phyloP scores from a whole-genome alignment of 2,888 invertebrate species.

The Nysson spinosus region DNA sequence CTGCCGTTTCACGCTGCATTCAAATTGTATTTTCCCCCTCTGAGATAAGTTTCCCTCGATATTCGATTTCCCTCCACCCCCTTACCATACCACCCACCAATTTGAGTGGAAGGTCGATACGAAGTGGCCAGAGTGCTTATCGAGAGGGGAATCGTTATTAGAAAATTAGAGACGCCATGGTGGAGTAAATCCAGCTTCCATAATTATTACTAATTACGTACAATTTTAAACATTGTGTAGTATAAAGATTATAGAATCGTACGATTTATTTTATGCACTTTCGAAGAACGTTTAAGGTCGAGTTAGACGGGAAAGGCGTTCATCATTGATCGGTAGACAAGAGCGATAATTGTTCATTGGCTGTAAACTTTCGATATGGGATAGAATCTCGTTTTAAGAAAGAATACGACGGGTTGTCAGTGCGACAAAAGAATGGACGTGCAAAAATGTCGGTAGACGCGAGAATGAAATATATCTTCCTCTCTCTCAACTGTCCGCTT shows the following conservation, averaged over 20 bases:
- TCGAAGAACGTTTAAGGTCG: background rate
- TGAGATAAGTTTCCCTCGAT: conserved; percentile 49
- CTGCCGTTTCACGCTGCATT: conserved; percentile 55
- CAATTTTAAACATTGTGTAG: no score
- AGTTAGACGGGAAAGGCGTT: background rate
- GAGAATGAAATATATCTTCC: conserved; percentile 26
- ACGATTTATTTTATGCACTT: background rate
- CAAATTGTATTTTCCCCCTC: conserved; percentile 59
- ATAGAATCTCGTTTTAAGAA: conserved; percentile 8
- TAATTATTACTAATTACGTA: no score
- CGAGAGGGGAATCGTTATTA: no score
- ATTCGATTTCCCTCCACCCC: conserved; percentile 33
- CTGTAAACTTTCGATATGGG: conserved; percentile 52
- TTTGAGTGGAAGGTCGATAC: background rate
- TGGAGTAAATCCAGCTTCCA: no score
- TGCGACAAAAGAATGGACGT: conserved; percentile 30
- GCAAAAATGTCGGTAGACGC: conserved; percentile 38
- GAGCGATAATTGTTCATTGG: conserved; percentile 52
- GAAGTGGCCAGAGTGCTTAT: no score
- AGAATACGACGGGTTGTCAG: conserved; percentile 23
- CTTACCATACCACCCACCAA: background rate
- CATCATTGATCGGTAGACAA: conserved; percentile 17
- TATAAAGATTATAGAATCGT: no score
- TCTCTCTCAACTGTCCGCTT: background rate
- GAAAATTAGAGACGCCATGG: no score